A percentile compares a stretch with the other conserved stretches of the same genome.
phyloP scores from a whole-genome alignment of 2,888 invertebrate species.

The Microdon myrmicae region DNA sequence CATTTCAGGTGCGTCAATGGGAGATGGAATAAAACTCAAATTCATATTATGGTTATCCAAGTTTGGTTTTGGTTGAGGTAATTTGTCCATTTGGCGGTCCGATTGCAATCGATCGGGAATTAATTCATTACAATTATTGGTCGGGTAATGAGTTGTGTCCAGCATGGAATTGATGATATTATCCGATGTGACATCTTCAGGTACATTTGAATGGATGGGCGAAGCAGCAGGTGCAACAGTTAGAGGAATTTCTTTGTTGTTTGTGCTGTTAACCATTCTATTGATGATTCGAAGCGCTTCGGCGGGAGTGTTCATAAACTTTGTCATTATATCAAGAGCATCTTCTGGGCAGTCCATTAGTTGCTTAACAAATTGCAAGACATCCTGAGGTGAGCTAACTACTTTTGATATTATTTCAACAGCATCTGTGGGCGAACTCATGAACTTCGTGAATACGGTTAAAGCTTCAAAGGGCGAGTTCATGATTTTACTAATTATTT shows the following conservation, averaged over 20 bases:
- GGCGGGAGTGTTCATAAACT: slow-evolving; percentile 66
- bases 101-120: slow-evolving; percentile 52
- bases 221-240: slow-evolving; percentile 11
- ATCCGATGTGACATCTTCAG: slow-evolving; percentile 37
- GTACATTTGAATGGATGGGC: slow-evolving; percentile 19
- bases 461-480: slow-evolving; percentile 67
- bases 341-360: slow-evolving; percentile 67
- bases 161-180: slow-evolving; percentile 53
- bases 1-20: slow-evolving; percentile 3
- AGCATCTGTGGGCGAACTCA: slow-evolving; percentile 67
- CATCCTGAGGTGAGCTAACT: slow-evolving; percentile 66
- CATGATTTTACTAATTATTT: slow-evolving; percentile 67
- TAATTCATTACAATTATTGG: slow-evolving; percentile 6
- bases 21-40: neutral
- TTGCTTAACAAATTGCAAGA: slow-evolving; percentile 65
- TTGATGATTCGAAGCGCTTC: slow-evolving; percentile 66
- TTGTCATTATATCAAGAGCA: slow-evolving; percentile 66
- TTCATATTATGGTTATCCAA: no score
- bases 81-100: slow-evolving; percentile 55
- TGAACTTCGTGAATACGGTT: slow-evolving; percentile 67
- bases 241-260: slow-evolving; percentile 38
- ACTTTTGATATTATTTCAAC: slow-evolving; percentile 66
- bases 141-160: slow-evolving; percentile 21
- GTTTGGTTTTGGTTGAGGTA: no score
- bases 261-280: slow-evolving; percentile 62